Conservation (phyloP, 1,140 invertebrate genomes). For the Lerema accius region DNA sequence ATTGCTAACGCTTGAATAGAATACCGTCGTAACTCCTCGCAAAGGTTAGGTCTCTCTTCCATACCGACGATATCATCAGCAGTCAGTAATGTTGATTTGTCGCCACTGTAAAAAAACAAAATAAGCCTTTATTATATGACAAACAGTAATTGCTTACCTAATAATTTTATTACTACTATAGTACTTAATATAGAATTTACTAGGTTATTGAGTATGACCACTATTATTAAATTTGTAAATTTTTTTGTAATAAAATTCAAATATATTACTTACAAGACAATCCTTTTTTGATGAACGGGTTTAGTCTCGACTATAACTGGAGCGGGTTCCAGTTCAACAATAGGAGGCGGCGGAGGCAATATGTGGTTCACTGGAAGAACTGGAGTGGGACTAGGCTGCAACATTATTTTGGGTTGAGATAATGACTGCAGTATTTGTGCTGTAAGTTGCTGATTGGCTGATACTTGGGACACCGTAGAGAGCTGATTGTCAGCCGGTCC, state of each 20-base stretch:
- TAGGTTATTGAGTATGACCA: too few species aligned
- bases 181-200: too few species aligned
- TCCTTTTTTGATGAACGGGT: slow-evolving; percentile 66
- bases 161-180: too few species aligned
- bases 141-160: too few species aligned
- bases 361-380: slow-evolving; percentile 49
- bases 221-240: too few species aligned
- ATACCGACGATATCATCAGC: slow-evolving; percentile 77
- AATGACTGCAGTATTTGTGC: slow-evolving; percentile 80
- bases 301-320: slow-evolving; percentile 52
- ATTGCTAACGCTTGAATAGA: slow-evolving; percentile 71
- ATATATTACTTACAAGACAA: slow-evolving; percentile 55
- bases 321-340: slow-evolving; percentile 50
- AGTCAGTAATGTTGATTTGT: slow-evolving; percentile 73
- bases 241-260: not conserved
- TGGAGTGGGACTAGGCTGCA: slow-evolving; percentile 56
- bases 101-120: slow-evolving; percentile 71
- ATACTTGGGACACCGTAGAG: slow-evolving; percentile 68
- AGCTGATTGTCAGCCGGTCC: slow-evolving; percentile 65
- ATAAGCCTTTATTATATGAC: not conserved
- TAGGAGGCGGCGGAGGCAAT: slow-evolving; percentile 41
- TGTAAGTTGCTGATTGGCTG: slow-evolving; percentile 77
- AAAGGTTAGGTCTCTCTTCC: slow-evolving; percentile 77
- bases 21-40: slow-evolving; percentile 73
- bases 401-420: slow-evolving; percentile 72